Conservation (phyloP, 2,888 invertebrate genomes). For the Sepioteuthis lessoniana region DNA sequence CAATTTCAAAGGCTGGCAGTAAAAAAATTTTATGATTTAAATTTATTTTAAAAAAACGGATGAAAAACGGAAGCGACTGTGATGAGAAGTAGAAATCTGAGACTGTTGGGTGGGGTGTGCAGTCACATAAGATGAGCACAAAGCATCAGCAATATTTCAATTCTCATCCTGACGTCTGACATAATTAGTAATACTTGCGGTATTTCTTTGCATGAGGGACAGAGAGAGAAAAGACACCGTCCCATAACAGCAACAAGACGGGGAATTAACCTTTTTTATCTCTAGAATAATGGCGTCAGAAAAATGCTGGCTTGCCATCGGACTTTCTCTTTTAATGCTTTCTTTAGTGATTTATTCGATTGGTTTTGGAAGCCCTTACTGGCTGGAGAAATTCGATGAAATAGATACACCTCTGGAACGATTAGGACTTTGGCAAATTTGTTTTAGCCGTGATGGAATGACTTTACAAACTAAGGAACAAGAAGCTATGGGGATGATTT, state of each 20-base stretch:
- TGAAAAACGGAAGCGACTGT: not conserved
- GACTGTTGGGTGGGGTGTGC: not conserved
- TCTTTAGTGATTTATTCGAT: not conserved
- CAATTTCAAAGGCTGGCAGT: too few species aligned
- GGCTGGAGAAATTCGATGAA: slow-evolving; percentile 44
- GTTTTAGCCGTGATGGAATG: not conserved
- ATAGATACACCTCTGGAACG: not conserved
- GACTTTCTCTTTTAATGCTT: slow-evolving; percentile 20
- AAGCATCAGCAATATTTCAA: not conserved
- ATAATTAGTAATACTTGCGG: not conserved
- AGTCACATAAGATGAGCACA: too few species aligned
- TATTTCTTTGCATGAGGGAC: not conserved
- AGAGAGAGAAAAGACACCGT: not conserved
- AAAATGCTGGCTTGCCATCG: not conserved
- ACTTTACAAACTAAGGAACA: not conserved
- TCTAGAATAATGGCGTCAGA: slow-evolving; percentile 40
- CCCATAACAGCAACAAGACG: not conserved
- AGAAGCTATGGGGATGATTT: not conserved
- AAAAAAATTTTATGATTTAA: too few species aligned
- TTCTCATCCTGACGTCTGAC: too few species aligned
- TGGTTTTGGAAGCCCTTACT: slow-evolving; percentile 40
- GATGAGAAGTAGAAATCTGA: not conserved
- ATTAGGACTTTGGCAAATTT: slow-evolving; percentile 40
- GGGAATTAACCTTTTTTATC: not conserved
- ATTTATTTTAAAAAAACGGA: not conserved